A percentile compares a stretch with the other conserved stretches of the same genome.
Evolutionary conservation across 2,797 vertebrate species (phyloP).

Genomic region (Sebastes nivosus): DNA sequence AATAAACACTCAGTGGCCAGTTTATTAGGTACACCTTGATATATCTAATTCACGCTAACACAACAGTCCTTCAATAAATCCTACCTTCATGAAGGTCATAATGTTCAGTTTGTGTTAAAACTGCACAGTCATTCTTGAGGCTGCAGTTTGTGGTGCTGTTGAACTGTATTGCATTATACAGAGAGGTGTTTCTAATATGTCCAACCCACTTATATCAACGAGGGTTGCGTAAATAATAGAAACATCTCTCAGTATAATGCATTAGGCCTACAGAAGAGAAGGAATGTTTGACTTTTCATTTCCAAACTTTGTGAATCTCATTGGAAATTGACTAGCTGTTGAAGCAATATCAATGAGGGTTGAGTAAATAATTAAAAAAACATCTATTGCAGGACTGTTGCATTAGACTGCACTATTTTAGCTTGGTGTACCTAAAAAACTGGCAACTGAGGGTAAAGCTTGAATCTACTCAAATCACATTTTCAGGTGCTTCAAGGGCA

Average conservation of each 20-base stretch:
- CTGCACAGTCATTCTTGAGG: background rate
- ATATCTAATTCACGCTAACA: background rate
- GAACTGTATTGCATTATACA: background rate
- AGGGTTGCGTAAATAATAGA: background rate
- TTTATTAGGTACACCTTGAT: background rate
- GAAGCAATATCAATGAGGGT: background rate
- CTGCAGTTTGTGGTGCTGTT: background rate
- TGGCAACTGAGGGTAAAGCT: background rate
- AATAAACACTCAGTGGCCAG: background rate
- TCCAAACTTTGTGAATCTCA: too few relatives aligned
- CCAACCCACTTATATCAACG: background rate
- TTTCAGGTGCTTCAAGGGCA: background rate
- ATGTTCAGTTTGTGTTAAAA: background rate
- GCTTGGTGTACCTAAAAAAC: background rate
- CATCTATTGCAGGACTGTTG: background rate
- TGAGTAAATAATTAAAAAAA: background rate
- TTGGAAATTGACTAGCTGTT: too few relatives aligned
- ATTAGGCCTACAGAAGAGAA: too few relatives aligned
- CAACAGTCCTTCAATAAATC: background rate
- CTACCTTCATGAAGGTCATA: background rate
- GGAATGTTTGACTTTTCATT: too few relatives aligned
- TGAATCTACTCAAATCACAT: background rate
- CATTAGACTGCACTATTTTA: background rate
- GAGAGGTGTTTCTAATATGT: background rate
- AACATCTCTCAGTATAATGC: too few relatives aligned